These are phyloP conservation scores for Acestrorhynchus altus DNA, from an alignment of 2,797 vertebrate genomes.

Conservation along the genomic window DNA sequence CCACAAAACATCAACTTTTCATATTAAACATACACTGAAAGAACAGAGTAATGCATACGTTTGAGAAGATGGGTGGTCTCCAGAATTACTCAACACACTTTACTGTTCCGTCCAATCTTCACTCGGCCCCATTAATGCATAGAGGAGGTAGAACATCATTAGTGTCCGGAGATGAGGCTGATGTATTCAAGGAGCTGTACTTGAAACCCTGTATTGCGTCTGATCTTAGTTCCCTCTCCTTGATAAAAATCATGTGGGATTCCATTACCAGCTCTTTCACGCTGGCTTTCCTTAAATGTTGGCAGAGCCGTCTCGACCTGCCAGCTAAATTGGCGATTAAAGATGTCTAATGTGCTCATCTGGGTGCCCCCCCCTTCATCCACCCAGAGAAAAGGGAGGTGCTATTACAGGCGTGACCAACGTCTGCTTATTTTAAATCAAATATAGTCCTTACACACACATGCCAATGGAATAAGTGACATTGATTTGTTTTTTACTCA, in stretches of 20 bases:
- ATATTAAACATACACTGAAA: background rate
- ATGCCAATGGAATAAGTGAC: slow-evolving; percentile 50
- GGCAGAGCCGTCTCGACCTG: slow-evolving; percentile 16
- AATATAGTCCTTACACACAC: slow-evolving; percentile 46
- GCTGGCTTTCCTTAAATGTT: slow-evolving; percentile 50
- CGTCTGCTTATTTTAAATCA: slow-evolving; percentile 61
- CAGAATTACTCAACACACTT: slow-evolving; percentile 28
- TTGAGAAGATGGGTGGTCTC: background rate
- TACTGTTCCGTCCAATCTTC: slow-evolving; percentile 21
- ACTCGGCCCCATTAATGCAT: slow-evolving; percentile 37
- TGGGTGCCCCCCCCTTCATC: slow-evolving; percentile 31
- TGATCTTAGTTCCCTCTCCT: slow-evolving; percentile 12
- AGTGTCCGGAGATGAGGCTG: slow-evolving; percentile 29
- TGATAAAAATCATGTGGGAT: slow-evolving; percentile 38
- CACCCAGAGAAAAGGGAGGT: slow-evolving; percentile 44
- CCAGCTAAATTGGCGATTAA: slow-evolving; percentile 60
- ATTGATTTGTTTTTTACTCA: slow-evolving; percentile 63
- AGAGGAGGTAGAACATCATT: slow-evolving; percentile 15
- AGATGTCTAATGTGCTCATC: slow-evolving; percentile 60
- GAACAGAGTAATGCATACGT: background rate
- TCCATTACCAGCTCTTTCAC: slow-evolving; percentile 54
- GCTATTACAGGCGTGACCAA: slow-evolving; percentile 56
- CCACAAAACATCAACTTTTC: slow-evolving; percentile 10
- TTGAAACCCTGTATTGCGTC: slow-evolving; percentile 43
- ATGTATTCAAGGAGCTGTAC: slow-evolving; percentile 21